phyloP scores from a whole-genome alignment of 2,797 vertebrate species.

The Botia kubotai region DNA sequence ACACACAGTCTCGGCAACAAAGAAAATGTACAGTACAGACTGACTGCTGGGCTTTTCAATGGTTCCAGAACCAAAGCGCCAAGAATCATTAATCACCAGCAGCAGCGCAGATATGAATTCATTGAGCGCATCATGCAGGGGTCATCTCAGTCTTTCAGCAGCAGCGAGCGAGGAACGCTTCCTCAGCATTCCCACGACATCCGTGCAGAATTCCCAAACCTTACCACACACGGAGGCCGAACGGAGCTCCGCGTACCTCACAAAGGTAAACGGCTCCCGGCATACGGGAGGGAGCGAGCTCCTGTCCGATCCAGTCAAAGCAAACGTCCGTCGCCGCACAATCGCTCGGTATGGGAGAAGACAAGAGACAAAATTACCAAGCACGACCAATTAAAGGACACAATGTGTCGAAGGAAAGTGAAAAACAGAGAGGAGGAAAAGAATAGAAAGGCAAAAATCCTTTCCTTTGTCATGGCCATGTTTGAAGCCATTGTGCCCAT shows the following conservation, averaged over 20 bases:
- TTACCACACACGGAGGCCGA: slow-evolving; percentile 44
- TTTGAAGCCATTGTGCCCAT: slow-evolving; percentile 58
- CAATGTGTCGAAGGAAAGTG: slow-evolving; percentile 39
- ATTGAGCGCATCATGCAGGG: slow-evolving; percentile 31
- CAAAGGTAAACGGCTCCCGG: slow-evolving; percentile 45
- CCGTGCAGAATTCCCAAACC: slow-evolving; percentile 35
- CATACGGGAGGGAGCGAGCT: slow-evolving; percentile 35
- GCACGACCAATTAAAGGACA: slow-evolving; percentile 47
- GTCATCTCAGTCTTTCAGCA: slow-evolving; percentile 52
- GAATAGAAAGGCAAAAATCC: slow-evolving; percentile 44
- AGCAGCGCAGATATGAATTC: slow-evolving; percentile 40
- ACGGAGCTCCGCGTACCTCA: slow-evolving; percentile 37
- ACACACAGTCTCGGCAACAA: slow-evolving; percentile 50
- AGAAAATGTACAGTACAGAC: slow-evolving; percentile 53
- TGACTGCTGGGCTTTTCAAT: slow-evolving; percentile 49
- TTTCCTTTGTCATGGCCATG: slow-evolving; percentile 46
- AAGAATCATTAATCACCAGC: slow-evolving; percentile 49
- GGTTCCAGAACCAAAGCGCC: slow-evolving; percentile 46
- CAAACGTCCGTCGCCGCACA: slow-evolving; percentile 47
- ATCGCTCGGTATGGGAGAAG: slow-evolving; percentile 45
- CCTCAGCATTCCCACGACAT: slow-evolving; percentile 46
- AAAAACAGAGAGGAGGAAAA: slow-evolving; percentile 35
- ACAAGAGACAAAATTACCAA: slow-evolving; percentile 34
- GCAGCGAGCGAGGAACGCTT: slow-evolving; percentile 31
- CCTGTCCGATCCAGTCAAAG: slow-evolving; percentile 48